phyloP scores from a whole-genome alignment of 1,140 invertebrate genomes.

The Zaprionus ornatus region DNA sequence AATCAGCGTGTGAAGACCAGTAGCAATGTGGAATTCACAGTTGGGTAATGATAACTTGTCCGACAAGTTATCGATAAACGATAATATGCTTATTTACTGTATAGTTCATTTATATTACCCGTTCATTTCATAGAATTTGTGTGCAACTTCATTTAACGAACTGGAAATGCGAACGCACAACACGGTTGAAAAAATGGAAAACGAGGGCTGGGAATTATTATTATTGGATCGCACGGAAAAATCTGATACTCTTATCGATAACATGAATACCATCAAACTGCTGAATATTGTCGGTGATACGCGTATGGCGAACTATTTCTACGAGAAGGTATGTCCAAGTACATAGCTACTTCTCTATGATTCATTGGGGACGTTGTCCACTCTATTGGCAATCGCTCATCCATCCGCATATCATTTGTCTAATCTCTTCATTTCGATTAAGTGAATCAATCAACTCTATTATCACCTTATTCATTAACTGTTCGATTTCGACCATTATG shows the following conservation, averaged over 20 bases:
- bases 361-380: neutral
- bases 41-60: slow-evolving; percentile 10
- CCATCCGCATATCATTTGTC: neutral
- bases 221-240: neutral
- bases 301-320: slow-evolving; percentile 22
- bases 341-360: neutral
- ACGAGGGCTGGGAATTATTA: slow-evolving; percentile 40
- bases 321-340: slow-evolving; percentile 44
- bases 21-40: slow-evolving; percentile 46
- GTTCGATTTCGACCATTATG: neutral
- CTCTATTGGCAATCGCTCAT: neutral
- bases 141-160: slow-evolving; percentile 53
- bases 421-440: neutral
- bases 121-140: slow-evolving; percentile 49
- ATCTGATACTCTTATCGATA: slow-evolving; percentile 30
- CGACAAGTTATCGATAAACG: neutral
- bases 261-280: slow-evolving; percentile 58
- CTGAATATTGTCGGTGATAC: slow-evolving; percentile 38
- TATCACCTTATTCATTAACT: neutral
- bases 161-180: slow-evolving; percentile 51
- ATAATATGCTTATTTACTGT: too few relatives aligned
- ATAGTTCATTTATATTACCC: too few relatives aligned
- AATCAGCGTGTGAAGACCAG: slow-evolving; percentile 50
- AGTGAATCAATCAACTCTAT: slow-evolving; percentile 9
- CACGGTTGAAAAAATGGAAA: slow-evolving; percentile 44